phyloP scores from a whole-genome alignment of 2,797 vertebrate species.

The Alexandromys oeconomus region DNA sequence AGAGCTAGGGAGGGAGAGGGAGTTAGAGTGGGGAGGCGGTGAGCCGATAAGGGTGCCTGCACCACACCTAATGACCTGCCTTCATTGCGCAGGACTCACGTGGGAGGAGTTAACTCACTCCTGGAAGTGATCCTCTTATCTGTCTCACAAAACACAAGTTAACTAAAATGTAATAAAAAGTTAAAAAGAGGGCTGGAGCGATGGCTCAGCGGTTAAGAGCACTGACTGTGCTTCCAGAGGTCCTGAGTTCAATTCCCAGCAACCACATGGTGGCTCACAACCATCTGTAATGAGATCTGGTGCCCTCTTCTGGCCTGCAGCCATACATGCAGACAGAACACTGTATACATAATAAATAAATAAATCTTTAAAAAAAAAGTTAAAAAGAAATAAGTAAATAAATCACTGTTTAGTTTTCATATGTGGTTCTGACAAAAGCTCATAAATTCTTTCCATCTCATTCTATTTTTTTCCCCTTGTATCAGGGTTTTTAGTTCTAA shows the following conservation, averaged over 20 bases:
- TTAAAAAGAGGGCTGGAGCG: neutral
- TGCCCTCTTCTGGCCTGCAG: too few species aligned
- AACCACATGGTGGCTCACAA: too few species aligned
- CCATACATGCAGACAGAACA: too few species aligned
- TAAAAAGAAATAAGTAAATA: neutral
- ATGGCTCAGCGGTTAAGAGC: too few species aligned
- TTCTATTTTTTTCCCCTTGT: neutral
- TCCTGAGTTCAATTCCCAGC: too few species aligned
- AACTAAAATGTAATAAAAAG: neutral
- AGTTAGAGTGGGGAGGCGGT: neutral
- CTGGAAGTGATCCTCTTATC: neutral
- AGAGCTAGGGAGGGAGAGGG: neutral
- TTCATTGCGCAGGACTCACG: neutral
- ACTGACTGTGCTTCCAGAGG: too few species aligned
- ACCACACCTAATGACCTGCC: neutral
- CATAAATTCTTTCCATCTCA: neutral
- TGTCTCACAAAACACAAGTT: neutral
- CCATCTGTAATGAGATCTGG: too few species aligned
- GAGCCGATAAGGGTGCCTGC: neutral
- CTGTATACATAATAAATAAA: neutral
- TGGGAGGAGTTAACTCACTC: neutral
- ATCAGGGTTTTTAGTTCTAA: neutral
- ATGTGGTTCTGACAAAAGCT: neutral
- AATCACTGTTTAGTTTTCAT: neutral
- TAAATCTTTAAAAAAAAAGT: neutral